A percentile compares a stretch with the other conserved stretches of the same genome.
These are phyloP conservation scores for Otis tarda DNA, from an alignment of 2,113 vertebrate genomes.

Conservation along the genomic window DNA sequence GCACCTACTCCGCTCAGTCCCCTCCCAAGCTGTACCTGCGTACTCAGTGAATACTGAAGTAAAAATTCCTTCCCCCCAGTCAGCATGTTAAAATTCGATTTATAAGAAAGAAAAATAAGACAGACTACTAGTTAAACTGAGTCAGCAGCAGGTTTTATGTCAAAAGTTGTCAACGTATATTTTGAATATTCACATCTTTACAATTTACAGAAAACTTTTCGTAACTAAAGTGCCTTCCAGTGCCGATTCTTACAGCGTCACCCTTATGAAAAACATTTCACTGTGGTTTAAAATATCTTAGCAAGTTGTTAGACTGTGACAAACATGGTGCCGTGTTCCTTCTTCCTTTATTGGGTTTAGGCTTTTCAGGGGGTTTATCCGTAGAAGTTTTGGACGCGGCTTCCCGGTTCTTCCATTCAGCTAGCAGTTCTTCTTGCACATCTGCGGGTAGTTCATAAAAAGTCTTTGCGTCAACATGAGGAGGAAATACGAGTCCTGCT, in stretches of 20 bases:
- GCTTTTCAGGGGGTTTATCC: conserved; percentile 46
- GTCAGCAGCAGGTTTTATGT: not conserved
- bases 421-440: conserved; percentile 81
- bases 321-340: conserved; percentile 15
- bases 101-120: not conserved
- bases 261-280: not conserved
- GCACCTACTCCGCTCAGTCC: not conserved
- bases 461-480: conserved; percentile 78
- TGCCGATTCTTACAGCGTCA: not conserved
- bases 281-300: conserved; percentile 82
- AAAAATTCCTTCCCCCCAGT: not conserved
- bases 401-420: conserved; percentile 80
- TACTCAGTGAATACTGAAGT: not conserved
- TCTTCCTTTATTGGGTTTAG: conserved; percentile 39
- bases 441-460: conserved; percentile 86
- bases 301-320: conserved; percentile 72
- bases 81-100: not conserved
- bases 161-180: not conserved
- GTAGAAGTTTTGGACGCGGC: conserved; percentile 37
- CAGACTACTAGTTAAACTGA: not conserved
- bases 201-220: not conserved
- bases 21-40: not conserved
- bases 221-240: not conserved
- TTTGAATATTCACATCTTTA: not conserved
- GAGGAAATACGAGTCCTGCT: conserved; percentile 63